Percentiles rank a stretch among this genome's conserved stretches.
phyloP scores from a whole-genome alignment of 2,113 vertebrate species.

The pig (Sus scrofa) region T2T-Sscrofa CM000812.6:271944501-271945000 shows the following conservation, averaged over 20 bases:
- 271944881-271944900: not conserved
- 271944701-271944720: not conserved
- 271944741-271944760: not conserved
- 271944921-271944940: not conserved
- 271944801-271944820: rapidly evolving
- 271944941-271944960: not conserved
- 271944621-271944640: conserved; percentile 96
- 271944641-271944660: conserved; percentile 99
- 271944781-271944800: not conserved
- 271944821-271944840: not conserved
- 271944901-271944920: not conserved
- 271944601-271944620: conserved; percentile 99
- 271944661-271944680: conserved; percentile 88
- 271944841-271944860: not conserved
- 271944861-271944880: not conserved
- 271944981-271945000: not conserved
- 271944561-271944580: conserved; percentile 96
- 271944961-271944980: not conserved
- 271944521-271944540: not conserved
- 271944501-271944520: not conserved
- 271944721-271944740: not conserved
- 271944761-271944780: not conserved
- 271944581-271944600: conserved; percentile 96
- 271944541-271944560: not conserved
- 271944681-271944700: not conserved